Evolutionary conservation across 2,888 invertebrate genomes (phyloP).

Genomic region (Diadegma fenestrale): DNA sequence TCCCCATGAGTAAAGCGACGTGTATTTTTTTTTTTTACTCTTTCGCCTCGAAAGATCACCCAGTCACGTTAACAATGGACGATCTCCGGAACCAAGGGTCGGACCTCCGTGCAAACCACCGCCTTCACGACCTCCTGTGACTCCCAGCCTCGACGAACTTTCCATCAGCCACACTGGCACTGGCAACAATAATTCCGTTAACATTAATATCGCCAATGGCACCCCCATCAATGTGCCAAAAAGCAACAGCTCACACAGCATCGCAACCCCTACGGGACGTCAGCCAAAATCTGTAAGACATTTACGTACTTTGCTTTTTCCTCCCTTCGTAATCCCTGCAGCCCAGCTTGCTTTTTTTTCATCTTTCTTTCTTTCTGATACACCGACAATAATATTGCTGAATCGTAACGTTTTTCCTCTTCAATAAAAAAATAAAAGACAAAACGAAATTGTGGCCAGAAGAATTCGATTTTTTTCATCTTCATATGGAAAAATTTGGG

Average conservation of each 20-base stretch:
- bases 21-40: background rate
- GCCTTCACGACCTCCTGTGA: slow-evolving; percentile 82
- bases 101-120: slow-evolving; percentile 83
- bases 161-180: slow-evolving; percentile 65
- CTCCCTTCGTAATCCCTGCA: background rate
- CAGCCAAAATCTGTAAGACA: slow-evolving; percentile 81
- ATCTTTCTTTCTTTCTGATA: background rate
- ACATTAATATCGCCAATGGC: slow-evolving; percentile 74
- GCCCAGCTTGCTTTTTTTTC: background rate
- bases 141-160: slow-evolving; percentile 79
- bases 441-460: slow-evolving; percentile 22
- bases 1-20: background rate
- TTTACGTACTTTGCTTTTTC: background rate
- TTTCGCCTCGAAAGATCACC: slow-evolving; percentile 70
- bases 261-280: slow-evolving; percentile 81
- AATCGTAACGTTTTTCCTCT: slow-evolving; percentile 8
- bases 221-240: slow-evolving; percentile 81
- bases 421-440: slow-evolving; percentile 30
- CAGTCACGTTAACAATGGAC: slow-evolving; percentile 80
- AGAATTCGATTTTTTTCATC: background rate
- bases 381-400: slow-evolving; percentile 2
- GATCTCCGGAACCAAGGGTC: slow-evolving; percentile 80
- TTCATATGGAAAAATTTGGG: background rate
- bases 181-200: slow-evolving; percentile 72
- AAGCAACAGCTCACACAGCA: slow-evolving; percentile 81